Percentiles rank a stretch among this genome's conserved stretches.
Evolutionary conservation across 2,113 vertebrate genomes (phyloP).

Genomic region (Sceloporus undulatus): DNA sequence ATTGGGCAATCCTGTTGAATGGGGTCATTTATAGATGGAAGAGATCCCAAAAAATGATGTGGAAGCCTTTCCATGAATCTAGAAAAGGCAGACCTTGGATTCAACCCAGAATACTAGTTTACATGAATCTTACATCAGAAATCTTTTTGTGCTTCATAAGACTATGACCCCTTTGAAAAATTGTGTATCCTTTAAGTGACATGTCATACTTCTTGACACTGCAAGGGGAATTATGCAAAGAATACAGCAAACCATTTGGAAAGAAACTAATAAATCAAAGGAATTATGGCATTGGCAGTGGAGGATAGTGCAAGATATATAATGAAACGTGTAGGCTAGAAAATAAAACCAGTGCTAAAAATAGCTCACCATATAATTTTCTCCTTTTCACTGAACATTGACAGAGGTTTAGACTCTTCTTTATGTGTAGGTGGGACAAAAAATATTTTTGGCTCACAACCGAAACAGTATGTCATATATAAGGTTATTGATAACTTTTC

Average conservation of each 20-base stretch:
- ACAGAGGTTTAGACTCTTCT: slow-evolving; percentile 9
- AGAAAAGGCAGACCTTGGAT: too few relatives aligned
- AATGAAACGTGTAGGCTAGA: neutral
- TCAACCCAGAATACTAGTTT: neutral
- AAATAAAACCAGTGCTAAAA: neutral
- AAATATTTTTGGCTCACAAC: neutral
- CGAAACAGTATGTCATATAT: fast-evolving
- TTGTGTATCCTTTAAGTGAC: neutral
- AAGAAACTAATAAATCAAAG: neutral
- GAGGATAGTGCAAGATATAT: neutral
- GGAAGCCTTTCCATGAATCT: too few relatives aligned
- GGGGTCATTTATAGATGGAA: too few relatives aligned
- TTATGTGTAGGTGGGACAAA: neutral
- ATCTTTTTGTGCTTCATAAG: slow-evolving; percentile 2
- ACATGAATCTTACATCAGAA: neutral
- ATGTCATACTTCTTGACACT: neutral
- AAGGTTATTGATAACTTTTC: neutral
- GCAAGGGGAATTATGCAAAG: neutral
- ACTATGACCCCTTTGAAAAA: neutral
- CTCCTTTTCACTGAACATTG: neutral
- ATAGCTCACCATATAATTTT: neutral
- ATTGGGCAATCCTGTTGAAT: too few relatives aligned
- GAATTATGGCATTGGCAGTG: neutral
- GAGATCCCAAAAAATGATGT: too few relatives aligned
- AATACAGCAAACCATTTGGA: neutral